Evolutionary conservation across 2,797 vertebrate genomes (phyloP), one percentile per base, ranked within the genome.

Genomic region (Ceryle rudis): DNA sequence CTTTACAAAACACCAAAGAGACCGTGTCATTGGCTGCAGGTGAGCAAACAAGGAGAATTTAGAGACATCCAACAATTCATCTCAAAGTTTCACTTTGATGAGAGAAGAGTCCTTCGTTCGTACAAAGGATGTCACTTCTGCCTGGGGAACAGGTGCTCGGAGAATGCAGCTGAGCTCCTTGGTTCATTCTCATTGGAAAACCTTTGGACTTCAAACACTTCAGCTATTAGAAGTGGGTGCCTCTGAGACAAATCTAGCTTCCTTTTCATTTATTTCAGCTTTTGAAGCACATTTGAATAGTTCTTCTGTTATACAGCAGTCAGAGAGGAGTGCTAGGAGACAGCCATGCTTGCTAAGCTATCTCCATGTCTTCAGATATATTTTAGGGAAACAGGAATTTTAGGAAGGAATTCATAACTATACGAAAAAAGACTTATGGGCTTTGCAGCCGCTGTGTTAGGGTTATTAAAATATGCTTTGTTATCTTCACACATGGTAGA

Each of bases 381-480:
- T 86, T 92, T 84, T 82, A 89, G 52, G 42, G 79, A 47, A 78
- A 86, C 15, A 2, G 58, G 26, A 90, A 87, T 87, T 94, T 93
- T 73, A 70, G 79, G 86, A 83, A 85, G 54, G 18, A 91, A 95
- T 90, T 93, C 35, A 42, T 65, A 90, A 67, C 80, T 71, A 10
- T 17, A 52, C 1, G 6, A 67, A 81, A 89, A 91, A n/a, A 69
- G 55, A 77, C 80, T 90, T 94, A 75, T 1, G 9, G 51, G 44
- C 54, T 95, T 95, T 93, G 42, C 77, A 93, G 77, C 19, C 37
- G 64, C 23, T 47, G 20, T 81, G 65, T 87, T 78, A 70, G 35
- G 65, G 39, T 92, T 97, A 93, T 95, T 97, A 95, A 95, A 96
- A 79, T 54, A 65, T 31, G 66, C 86, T 96, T 96, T 95, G 78